Evolutionary conservation across 1,140 invertebrate species (phyloP).

Genomic region (Cepaea nemoralis): DNA sequence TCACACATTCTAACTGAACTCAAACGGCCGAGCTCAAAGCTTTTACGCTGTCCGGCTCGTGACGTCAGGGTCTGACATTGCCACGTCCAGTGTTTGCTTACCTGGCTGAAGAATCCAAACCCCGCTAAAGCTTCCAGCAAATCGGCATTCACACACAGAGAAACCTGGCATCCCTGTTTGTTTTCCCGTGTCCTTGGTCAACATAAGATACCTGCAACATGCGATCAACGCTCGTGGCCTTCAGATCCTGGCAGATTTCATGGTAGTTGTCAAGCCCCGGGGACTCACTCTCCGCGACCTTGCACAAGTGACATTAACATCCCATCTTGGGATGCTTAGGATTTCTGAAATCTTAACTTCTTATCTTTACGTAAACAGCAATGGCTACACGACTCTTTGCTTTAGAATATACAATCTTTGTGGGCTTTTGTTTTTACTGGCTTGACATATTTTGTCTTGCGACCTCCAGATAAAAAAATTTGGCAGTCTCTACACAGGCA

Average conservation of each 20-base stretch:
- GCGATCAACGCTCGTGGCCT: neutral
- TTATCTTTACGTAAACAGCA: too few relatives aligned
- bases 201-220: neutral
- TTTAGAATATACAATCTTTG: too few relatives aligned
- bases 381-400: too few relatives aligned
- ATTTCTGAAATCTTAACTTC: neutral
- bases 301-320: neutral
- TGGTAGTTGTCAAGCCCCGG: neutral
- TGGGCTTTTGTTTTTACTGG: too few relatives aligned
- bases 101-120: neutral
- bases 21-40: neutral
- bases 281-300: neutral
- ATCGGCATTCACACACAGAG: slow-evolving; percentile 3
- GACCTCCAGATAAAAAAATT: too few relatives aligned
- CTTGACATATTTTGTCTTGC: too few relatives aligned
- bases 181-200: slow-evolving; percentile 12
- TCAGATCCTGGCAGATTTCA: neutral
- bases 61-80: neutral
- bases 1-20: neutral
- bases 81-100: neutral
- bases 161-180: neutral
- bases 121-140: neutral
- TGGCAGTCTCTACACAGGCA: too few relatives aligned
- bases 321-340: neutral
- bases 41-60: neutral